These are phyloP conservation scores for Calliscelio sp. DNA, from an alignment of 2,888 invertebrate species.

Conservation along the genomic window DNA sequence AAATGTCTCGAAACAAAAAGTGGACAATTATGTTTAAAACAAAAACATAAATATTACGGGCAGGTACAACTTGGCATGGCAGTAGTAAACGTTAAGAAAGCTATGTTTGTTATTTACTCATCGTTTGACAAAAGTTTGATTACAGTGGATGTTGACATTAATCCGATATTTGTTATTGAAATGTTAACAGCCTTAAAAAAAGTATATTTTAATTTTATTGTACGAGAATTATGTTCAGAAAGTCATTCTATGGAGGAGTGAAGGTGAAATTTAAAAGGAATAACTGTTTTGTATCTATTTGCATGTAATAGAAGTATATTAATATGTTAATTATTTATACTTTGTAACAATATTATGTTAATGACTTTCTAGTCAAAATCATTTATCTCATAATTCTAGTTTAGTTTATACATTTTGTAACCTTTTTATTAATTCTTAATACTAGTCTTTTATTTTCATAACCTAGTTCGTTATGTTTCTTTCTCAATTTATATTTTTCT, in stretches of 20 bases:
- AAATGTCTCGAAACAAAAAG: neutral
- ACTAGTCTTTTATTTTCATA: too few species aligned
- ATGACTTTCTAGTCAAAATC: too few species aligned
- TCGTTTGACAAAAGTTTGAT: constrained; percentile 10
- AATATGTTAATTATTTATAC: too few species aligned
- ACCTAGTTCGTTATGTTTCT: too few species aligned
- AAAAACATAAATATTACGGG: constrained; percentile 58
- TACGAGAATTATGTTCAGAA: constrained; percentile 14
- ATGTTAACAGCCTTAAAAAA: constrained; percentile 62
- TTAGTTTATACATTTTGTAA: too few species aligned
- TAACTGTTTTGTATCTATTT: too few species aligned
- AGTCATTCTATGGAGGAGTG: neutral
- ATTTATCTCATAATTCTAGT: too few species aligned
- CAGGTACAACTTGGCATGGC: constrained; percentile 36
- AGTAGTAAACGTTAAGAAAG: neutral
- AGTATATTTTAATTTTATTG: constrained; percentile 57
- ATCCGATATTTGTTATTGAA: neutral
- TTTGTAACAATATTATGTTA: too few species aligned
- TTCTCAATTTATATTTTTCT: too few species aligned
- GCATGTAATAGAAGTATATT: too few species aligned
- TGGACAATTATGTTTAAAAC: constrained; percentile 19
- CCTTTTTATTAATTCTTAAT: too few species aligned
- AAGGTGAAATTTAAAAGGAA: neutral
- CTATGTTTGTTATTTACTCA: constrained; percentile 8
- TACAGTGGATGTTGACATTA: neutral